A percentile compares a stretch with the other conserved stretches of the same genome.
phyloP scores from a whole-genome alignment of 2,113 vertebrate species.

The Petromus typicus region DNA sequence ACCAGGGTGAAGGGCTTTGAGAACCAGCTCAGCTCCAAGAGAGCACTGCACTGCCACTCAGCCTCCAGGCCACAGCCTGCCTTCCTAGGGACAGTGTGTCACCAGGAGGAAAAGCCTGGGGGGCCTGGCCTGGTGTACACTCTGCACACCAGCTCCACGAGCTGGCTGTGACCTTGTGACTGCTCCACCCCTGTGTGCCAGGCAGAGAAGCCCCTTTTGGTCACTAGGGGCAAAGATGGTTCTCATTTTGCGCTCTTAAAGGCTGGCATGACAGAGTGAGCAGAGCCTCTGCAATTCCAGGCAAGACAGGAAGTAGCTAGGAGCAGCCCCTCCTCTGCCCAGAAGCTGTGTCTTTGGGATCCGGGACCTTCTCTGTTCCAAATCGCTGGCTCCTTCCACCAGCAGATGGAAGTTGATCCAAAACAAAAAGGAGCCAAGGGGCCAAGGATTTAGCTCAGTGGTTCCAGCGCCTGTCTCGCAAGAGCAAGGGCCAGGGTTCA shows the following conservation, averaged over 20 bases:
- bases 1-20: accelerated
- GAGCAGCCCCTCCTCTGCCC: not conserved
- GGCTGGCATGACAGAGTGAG: not conserved
- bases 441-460: not conserved
- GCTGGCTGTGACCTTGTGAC: not conserved
- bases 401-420: not conserved
- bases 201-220: not conserved
- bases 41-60: not conserved
- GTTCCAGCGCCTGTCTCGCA: not conserved
- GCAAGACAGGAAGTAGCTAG: not conserved
- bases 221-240: not conserved
- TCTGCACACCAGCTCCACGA: not conserved
- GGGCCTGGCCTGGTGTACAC: no score
- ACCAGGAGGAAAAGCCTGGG: no score
- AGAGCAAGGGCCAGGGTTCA: no score
- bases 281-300: not conserved
- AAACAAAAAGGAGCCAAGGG: not conserved
- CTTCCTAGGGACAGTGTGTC: not conserved
- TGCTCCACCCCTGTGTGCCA: not conserved
- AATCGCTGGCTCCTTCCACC: not conserved
- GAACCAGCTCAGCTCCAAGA: not conserved
- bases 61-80: not conserved
- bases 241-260: not conserved
- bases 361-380: not conserved
- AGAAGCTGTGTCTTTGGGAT: not conserved